Evolutionary conservation across 2,797 vertebrate genomes (phyloP).

Genomic region (Glossophaga mutica): DNA sequence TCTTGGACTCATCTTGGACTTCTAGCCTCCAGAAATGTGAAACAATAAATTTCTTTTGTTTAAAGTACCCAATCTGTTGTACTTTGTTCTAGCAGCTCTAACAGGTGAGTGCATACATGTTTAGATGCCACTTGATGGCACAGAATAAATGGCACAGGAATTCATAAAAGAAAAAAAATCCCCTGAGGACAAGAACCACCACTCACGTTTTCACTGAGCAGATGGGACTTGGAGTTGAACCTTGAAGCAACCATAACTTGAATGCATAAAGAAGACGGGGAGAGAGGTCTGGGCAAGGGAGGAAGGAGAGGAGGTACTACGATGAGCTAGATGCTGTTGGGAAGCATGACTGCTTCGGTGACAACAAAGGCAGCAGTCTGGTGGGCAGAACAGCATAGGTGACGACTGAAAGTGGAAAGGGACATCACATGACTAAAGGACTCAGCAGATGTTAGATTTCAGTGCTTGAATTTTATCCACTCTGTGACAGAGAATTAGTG

Average conservation of each 20-base stretch:
- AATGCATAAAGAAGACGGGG: not conserved
- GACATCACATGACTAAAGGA: not conserved
- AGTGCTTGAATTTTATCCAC: not conserved
- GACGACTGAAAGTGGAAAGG: not conserved
- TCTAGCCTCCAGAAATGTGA: not conserved
- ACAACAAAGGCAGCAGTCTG: not conserved
- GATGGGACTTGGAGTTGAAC: not conserved
- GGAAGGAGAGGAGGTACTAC: not conserved
- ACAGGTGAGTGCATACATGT: not conserved
- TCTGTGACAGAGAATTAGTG: not conserved
- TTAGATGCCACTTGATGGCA: not conserved
- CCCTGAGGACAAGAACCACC: not conserved
- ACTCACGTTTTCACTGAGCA: not conserved
- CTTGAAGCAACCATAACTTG: not conserved
- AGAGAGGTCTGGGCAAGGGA: not conserved
- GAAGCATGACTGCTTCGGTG: not conserved
- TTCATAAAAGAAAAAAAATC: not conserved
- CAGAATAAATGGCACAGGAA: not conserved
- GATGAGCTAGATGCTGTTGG: not conserved
- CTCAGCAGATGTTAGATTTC: not conserved
- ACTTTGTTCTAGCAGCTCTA: not conserved
- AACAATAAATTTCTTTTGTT: not conserved
- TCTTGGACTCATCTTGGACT: not conserved
- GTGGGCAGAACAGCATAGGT: not conserved
- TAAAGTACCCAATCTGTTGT: not conserved